Percentiles rank a stretch among this genome's conserved stretches.
phyloP scores from a whole-genome alignment of 2,888 invertebrate species.

The Hoplodrina blanda region DNA sequence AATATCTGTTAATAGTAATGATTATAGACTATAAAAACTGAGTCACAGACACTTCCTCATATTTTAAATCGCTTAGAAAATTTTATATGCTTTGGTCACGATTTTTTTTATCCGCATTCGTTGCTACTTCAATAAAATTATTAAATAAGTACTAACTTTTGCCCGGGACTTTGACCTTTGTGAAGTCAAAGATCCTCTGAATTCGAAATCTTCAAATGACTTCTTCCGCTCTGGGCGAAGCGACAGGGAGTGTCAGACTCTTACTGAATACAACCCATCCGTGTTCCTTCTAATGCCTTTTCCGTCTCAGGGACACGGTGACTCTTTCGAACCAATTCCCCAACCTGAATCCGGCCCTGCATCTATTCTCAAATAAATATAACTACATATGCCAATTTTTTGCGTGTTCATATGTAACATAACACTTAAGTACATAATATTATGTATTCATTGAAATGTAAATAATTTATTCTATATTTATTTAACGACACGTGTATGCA shows the following conservation, averaged over 20 bases:
- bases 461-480: constrained; percentile 18
- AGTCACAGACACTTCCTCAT: constrained; percentile 56
- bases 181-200: too few species aligned
- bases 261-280: too few species aligned
- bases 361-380: neutral
- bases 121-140: constrained; percentile 15
- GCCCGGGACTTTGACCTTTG: too few species aligned
- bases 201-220: too few species aligned
- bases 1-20: constrained; percentile 24
- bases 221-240: too few species aligned
- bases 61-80: constrained; percentile 49
- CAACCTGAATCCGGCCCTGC: too few species aligned
- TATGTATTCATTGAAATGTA: constrained; percentile 11
- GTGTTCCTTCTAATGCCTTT: too few species aligned
- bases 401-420: constrained; percentile 37
- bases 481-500: constrained; percentile 13
- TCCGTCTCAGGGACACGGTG: too few species aligned
- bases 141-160: neutral
- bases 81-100: constrained; percentile 44
- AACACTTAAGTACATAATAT: constrained; percentile 21
- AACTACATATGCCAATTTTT: constrained; percentile 37
- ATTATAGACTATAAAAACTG: constrained; percentile 40
- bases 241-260: too few species aligned
- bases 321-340: too few species aligned
- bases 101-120: constrained; percentile 62